Evolutionary conservation across 2,888 invertebrate species (phyloP), one percentile per base, ranked within the genome.

Genomic region (Linnaemya vulpina): DNA sequence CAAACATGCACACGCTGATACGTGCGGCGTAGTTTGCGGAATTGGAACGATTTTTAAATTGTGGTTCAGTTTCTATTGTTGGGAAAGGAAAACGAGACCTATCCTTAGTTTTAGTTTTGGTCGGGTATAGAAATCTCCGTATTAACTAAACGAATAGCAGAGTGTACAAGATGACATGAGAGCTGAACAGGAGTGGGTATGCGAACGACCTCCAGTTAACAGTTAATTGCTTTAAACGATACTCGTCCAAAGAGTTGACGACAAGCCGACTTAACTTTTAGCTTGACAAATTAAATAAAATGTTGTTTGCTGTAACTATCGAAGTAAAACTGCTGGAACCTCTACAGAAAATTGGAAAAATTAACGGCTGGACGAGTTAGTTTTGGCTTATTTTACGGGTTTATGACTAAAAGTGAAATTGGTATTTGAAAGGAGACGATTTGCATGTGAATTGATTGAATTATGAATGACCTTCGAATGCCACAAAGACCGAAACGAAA

Each of bases 181-280:
- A n/a, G 22, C 11, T 13, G 40, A n/a, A 30, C n/a, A 40, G 51
- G 65, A 49, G 40, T 74, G 58, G 49, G 38, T 38, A 25, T 49
- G n/a, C 15, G 3, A 71, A 51, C 17, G 60, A 9, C 82, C 82
- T 77, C 77, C 65, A 65, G 63, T 58, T 17, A 9, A 43, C 30
- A 60, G 70, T 63, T 76, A 71, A 76, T 70, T 71, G 46, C 58
- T 63, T 22, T n/a, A 51, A 63, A 35, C n/a, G 10, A 15, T 62
- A 1, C 20, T 40, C 40, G 67, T 84, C 17, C 67, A 80, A 80
- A 78, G 77, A 85, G 85, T 85, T 83, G 82, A 71, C 46, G 82
- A 71, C 46, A 65, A 70, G 17, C 60, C 9, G 75, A 75, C 79
- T 85, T 85, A 85, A 83, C 85, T 85, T 85, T 85, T 71, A 43